Evolutionary conservation across 1,140 invertebrate genomes (phyloP), one percentile per base, ranked within the genome.

Genomic region (Drosophila eugracilis): DNA sequence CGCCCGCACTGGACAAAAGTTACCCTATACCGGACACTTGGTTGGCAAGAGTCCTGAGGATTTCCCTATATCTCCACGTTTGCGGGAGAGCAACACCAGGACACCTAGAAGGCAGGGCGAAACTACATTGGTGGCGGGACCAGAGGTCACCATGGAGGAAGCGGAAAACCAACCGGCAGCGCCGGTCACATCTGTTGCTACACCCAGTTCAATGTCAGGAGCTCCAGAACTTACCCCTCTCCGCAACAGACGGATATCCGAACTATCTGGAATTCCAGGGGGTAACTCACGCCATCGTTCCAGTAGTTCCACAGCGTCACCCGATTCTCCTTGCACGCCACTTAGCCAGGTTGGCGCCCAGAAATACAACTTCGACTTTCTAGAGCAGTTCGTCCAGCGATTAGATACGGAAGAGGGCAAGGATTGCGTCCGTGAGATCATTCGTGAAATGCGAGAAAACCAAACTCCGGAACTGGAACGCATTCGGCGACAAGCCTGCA

Each of bases 21-120:
- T 95, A 3, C 83, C 93, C 26, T 95, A 95, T 75, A 89, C 83
- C 0, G 79, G 91, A 0, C 95, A 93, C 89, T 81, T 95, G 0
- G 93, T 97, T 2, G 95, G 95, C 5, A 93, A 94, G 1, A 89
- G 90, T 41, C 45, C 69, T 14, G 41, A 50, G 17, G 80, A 91
- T 5, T 91, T 91, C 5, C 89, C 90, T 7, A n/a, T 22, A 14
- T 91, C 89, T 0, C 85, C 89, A 1, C 48, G 67, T 0, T 19
- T 89, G 1, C 57, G 69, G 28, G 78, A 86, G n/a, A 44, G 14
- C 10, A 80, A 76, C 22, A 52, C 44, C 6, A 32, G 58, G 0
- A 28, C 66, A 17, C n/a, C 37, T n/a, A 41, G 54, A 19, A 36
- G 41, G 1, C 50, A 44, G 14, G 22, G 30, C 39, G 26, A 45